Conservation (phyloP, 1,140 invertebrate genomes). For the Macrobrachium rosenbergii region DNA sequence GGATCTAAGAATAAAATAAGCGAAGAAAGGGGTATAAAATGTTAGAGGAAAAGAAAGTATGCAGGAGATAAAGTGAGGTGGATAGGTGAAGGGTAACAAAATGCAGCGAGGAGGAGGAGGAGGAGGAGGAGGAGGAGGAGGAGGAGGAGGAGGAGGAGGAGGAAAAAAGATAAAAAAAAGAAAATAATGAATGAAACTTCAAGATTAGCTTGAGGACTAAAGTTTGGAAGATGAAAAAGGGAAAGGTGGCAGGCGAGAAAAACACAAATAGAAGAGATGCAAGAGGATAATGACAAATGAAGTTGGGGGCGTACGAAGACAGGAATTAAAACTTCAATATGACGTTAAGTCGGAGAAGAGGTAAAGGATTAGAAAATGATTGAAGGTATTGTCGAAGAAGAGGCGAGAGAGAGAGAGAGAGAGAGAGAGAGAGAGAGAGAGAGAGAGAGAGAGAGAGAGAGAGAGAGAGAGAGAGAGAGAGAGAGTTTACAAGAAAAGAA, state of each 20-base stretch:
- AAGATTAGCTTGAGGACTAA: neutral
- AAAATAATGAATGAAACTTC: neutral
- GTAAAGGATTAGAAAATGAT: neutral
- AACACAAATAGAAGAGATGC: neutral
- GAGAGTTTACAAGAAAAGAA: no score
- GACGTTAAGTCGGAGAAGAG: neutral
- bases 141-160: neutral
- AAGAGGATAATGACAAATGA: neutral
- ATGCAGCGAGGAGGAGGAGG: neutral
- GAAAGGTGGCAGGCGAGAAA: neutral
- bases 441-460: no score
- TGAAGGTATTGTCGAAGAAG: neutral
- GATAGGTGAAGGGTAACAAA: neutral
- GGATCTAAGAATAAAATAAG: no score
- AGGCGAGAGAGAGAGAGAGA: neutral
- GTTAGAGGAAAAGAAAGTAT: neutral
- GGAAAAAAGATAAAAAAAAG: no score
- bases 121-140: neutral
- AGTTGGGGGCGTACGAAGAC: neutral
- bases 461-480: no score
- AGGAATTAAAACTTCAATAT: neutral
- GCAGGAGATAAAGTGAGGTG: neutral
- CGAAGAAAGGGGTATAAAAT: no score
- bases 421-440: neutral
- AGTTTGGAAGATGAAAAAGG: neutral